These are phyloP conservation scores for Leptinotarsa rubiginosa DNA, from an alignment of 2,888 invertebrate species.

Conservation along the genomic window DNA sequence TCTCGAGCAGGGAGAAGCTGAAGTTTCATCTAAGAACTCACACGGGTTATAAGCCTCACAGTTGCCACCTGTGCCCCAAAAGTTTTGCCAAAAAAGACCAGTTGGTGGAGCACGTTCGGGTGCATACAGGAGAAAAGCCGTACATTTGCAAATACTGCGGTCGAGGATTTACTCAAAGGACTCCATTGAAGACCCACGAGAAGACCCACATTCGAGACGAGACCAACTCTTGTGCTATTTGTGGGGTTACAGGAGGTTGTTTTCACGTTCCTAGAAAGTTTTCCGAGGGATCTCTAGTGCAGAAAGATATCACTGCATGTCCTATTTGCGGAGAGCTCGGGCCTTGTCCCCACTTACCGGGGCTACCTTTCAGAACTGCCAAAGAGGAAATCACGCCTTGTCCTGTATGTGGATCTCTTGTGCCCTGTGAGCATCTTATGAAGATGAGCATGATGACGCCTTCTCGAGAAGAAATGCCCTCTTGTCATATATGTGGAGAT, in stretches of 20 bases:
- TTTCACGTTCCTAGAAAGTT: constrained; percentile 24
- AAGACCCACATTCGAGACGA: constrained; percentile 73
- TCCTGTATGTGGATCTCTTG: constrained; percentile 35
- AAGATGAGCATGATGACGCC: constrained; percentile 41
- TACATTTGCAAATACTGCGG: constrained; percentile 60
- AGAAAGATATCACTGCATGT: constrained; percentile 28
- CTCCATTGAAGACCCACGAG: constrained; percentile 72
- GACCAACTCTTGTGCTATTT: constrained; percentile 67
- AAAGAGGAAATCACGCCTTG: constrained; percentile 28
- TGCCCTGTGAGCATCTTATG: constrained; percentile 36
- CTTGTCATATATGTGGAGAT: constrained; percentile 38
- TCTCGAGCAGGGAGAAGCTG: constrained; percentile 63
- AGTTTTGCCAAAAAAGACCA: constrained; percentile 67
- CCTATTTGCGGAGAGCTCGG: constrained; percentile 26
- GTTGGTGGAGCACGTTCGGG: constrained; percentile 60
- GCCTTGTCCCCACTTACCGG: constrained; percentile 33
- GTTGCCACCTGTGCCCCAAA: constrained; percentile 65
- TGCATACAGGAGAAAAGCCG: constrained; percentile 63
- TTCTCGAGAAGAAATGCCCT: constrained; percentile 26
- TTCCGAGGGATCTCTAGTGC: background rate
- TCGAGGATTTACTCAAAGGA: constrained; percentile 68
- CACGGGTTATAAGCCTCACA: constrained; percentile 67
- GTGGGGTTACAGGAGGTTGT: constrained; percentile 42
- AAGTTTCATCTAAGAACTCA: constrained; percentile 62
- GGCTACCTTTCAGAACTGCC: constrained; percentile 16